Evolutionary conservation across 2,113 vertebrate species (phyloP), one percentile per base, ranked within the genome.

Genomic region (Eonycteris spelaea): DNA sequence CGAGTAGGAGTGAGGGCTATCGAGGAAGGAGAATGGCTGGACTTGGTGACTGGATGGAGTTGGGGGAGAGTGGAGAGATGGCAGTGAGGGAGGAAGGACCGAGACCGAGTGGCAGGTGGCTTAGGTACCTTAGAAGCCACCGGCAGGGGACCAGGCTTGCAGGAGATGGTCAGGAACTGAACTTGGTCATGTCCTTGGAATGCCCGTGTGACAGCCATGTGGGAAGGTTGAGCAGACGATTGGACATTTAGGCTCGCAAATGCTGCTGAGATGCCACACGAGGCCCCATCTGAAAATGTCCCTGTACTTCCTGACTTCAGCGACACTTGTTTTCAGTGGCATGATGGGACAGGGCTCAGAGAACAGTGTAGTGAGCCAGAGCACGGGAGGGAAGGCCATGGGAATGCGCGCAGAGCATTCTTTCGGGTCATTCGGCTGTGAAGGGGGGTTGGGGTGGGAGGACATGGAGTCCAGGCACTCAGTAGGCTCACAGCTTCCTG

Each of bases 291-390:
- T 26, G 65, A 43, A 59, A 2, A n/a, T 9, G 16, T 53, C n/a
- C 0, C 3, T 3, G 14, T 11, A 0, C 13, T 65, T 61, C 2
- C n/a, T 18, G 40, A 51, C 43, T 12, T 71, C 9, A 3, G 45
- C 0, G 14, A 61, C 22, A 19, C 9, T 3, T 13, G 15, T 78
- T 38, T 43, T 45, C 13, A 11, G 33, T 38, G 33, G 19, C 16
- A 33, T 2, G 24, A 6, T 2, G 26, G 40, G 53, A 21, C n/a
- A 22, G 51, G 26, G 74, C 10, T 33, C 73, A 12, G 24, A 43
- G 16, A 3, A 28, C 11, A 14, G 35, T 7, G 22, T 30, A 3
- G 38, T 3, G 30, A 43, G 59, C 70, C 75, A 57, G 83, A 4
- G 4, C 0, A 22, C 0, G 59, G 86, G 33, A 21, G 4, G 6